Evolutionary conservation across 2,888 invertebrate species (phyloP), one percentile per base, ranked within the genome.

Genomic region (Caenorhabditis plicata): DNA sequence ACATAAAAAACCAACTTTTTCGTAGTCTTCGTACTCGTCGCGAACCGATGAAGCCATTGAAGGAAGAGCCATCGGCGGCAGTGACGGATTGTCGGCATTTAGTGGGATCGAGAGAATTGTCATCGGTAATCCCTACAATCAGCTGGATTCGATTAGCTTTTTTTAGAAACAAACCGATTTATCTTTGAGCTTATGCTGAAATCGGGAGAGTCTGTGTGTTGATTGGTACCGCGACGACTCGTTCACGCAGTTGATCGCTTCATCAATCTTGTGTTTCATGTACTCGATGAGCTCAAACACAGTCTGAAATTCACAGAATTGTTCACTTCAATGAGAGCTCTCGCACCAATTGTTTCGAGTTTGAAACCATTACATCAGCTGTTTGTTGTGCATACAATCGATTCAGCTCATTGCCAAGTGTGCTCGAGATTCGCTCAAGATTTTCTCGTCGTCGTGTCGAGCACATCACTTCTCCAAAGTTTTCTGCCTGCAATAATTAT

Each of bases 271-370:
- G 55, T 68, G 68, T 38, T 62, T 63, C 2, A 72, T 43, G 23
- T 67, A 72, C 35, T 72, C 72, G 17, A 72, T 64, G 48, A 63
- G 70, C 32, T 72, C 72, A 0, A 68, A 52, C n/a, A 67, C 53
- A 9, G 61, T 71, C 71, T 71, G 53, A 36, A 61, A 48, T 17
- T 35, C 15, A 13, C 8, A 26, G 46, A 47, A 31, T 38, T 20
- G 32, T 33, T 31, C 22, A 15, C 7, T n/a, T 31, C n/a, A 41
- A 4, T 4, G 22, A 31, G 19, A 29, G 1, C 11, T 1, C 17
- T 32, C 48, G 26, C 19, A 68, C 68, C 50, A 68, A 58, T 42
- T 68, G 68, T 31, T 56, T 57, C 2, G 64, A 64, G 40, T 68
- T 68, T 0, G 63, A 42, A 7, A 64, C 64, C 64, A 68, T 64